Evolutionary conservation across 2,888 invertebrate species (phyloP).

Genomic region (Agelastica alni): DNA sequence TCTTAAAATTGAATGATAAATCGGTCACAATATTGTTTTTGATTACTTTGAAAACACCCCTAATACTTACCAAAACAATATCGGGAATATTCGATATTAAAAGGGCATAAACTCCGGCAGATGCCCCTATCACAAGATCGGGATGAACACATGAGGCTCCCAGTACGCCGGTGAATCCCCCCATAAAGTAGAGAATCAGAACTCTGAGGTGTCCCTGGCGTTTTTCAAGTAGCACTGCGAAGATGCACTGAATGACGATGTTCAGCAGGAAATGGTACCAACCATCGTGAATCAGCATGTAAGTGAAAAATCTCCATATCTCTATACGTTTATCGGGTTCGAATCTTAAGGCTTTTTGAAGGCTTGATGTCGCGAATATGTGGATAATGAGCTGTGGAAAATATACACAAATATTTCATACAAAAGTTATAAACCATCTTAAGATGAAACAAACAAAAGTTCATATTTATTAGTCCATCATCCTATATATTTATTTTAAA

Average conservation of each 20-base stretch:
- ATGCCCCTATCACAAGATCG: constrained; percentile 82
- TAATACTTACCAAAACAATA: constrained; percentile 69
- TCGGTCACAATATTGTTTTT: no score
- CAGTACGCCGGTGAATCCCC: constrained; percentile 76
- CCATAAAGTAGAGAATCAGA: constrained; percentile 71
- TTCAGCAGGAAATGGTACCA: constrained; percentile 78
- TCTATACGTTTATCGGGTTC: constrained; percentile 68
- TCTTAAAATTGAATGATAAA: no score
- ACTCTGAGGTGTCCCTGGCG: constrained; percentile 79
- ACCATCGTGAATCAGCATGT: constrained; percentile 80
- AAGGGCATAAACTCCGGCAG: constrained; percentile 88
- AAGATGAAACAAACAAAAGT: no score
- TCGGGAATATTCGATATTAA: constrained; percentile 86
- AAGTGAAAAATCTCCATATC: constrained; percentile 79
- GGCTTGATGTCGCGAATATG: constrained; percentile 33
- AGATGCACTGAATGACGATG: constrained; percentile 66
- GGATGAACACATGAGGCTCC: constrained; percentile 78
- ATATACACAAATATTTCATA: not conserved
- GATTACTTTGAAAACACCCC: no score
- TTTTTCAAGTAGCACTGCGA: constrained; percentile 64
- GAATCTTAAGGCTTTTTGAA: constrained; percentile 58
- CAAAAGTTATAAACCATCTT: no score
- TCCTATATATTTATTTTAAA: no score
- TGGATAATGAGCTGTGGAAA: constrained; percentile 41
- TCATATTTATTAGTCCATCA: no score